These are phyloP conservation scores for Orthosia cruda DNA, from an alignment of 2,888 invertebrate genomes.

Conservation along the genomic window DNA sequence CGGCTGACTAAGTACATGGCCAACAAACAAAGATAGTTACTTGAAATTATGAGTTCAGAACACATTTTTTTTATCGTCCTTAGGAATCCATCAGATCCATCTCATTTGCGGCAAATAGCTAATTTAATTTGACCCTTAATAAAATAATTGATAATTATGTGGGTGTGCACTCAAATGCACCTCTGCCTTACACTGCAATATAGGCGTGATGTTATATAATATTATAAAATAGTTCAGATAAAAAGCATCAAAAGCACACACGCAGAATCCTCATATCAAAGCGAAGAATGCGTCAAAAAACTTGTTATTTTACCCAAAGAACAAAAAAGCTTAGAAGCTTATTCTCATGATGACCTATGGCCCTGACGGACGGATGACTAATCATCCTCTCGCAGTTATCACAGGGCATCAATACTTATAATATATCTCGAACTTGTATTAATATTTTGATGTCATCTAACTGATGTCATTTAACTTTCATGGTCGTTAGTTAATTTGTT, in stretches of 20 bases:
- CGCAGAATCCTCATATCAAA: background rate
- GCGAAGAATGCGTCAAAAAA: slow-evolving; percentile 43
- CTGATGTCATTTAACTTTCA: slow-evolving; percentile 11
- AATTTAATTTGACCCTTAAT: no score
- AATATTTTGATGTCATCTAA: slow-evolving; percentile 50
- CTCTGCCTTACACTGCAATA: no score
- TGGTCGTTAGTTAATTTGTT: background rate
- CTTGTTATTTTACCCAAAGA: slow-evolving; percentile 44
- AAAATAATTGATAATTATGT: no score
- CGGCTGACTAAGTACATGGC: no score
- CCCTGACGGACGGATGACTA: slow-evolving; percentile 40
- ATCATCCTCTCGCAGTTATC: slow-evolving; percentile 45
- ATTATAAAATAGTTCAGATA: background rate
- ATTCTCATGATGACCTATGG: slow-evolving; percentile 27
- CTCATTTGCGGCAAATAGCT: no score
- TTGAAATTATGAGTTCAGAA: no score
- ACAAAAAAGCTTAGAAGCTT: slow-evolving; percentile 29
- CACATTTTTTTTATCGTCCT: no score
- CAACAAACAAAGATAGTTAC: no score
- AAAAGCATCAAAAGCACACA: background rate
- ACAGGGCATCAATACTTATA: slow-evolving; percentile 22
- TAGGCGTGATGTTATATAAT: no score
- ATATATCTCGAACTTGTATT: slow-evolving; percentile 15
- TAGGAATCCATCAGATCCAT: no score
- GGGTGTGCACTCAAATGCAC: no score